phyloP scores from a whole-genome alignment of 2,888 invertebrate genomes.

The Chloroclystis v-ata region DNA sequence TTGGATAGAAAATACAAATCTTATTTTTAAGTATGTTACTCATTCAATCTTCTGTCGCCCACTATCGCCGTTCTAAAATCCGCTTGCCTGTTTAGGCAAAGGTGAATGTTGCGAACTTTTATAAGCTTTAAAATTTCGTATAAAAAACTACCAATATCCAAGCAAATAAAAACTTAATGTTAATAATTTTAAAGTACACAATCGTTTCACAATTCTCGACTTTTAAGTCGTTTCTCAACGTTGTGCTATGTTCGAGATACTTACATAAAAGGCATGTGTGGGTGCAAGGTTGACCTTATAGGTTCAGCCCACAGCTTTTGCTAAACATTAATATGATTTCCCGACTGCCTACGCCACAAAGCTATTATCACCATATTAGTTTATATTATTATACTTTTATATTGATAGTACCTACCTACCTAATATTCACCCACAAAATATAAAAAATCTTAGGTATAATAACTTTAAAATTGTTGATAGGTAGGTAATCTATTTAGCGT shows the following conservation, averaged over 20 bases:
- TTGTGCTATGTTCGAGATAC: slow-evolving; percentile 59
- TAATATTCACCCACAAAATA: background rate
- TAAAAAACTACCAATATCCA: slow-evolving; percentile 15
- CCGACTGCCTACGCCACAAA: slow-evolving; percentile 60
- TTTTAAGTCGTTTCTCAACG: slow-evolving; percentile 34
- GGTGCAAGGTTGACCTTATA: slow-evolving; percentile 78
- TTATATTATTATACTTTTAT: too few species aligned
- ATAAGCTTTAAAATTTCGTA: slow-evolving; percentile 21
- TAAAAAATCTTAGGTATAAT: too few species aligned
- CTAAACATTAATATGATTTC: slow-evolving; percentile 71
- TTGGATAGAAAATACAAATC: too few species aligned
- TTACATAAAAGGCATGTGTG: slow-evolving; percentile 68
- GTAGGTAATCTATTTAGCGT: too few species aligned
- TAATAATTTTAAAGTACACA: slow-evolving; percentile 26
- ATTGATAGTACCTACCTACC: slow-evolving; percentile 19
- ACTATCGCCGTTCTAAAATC: slow-evolving; percentile 72
- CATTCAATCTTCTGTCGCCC: slow-evolving; percentile 50
- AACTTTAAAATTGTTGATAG: too few species aligned
- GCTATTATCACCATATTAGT: slow-evolving; percentile 58
- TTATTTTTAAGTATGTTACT: slow-evolving; percentile 21
- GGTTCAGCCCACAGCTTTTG: slow-evolving; percentile 67
- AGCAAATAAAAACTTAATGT: slow-evolving; percentile 20
- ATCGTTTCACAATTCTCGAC: slow-evolving; percentile 24
- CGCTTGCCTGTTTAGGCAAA: slow-evolving; percentile 75
- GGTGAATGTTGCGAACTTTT: slow-evolving; percentile 73